Percentiles rank a stretch among this genome's conserved stretches.
Evolutionary conservation across 2,113 vertebrate genomes (phyloP).

Genomic region (Plestiodon gilberti): DNA sequence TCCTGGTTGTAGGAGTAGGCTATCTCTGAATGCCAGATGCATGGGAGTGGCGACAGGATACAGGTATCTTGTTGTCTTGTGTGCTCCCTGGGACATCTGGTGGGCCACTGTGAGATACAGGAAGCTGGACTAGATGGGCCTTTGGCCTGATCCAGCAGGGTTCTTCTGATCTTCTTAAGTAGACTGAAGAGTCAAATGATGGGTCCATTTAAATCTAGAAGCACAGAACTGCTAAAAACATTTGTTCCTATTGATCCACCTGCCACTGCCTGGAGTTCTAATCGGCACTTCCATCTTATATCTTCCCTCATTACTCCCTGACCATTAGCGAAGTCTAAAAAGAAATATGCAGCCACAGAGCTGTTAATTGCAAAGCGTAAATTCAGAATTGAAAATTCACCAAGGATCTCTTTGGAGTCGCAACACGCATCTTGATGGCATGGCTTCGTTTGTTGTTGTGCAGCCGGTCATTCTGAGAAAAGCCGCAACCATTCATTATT

Average conservation of each 20-base stretch:
- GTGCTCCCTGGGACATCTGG: too few species aligned
- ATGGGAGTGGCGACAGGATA: too few species aligned
- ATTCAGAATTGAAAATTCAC: constrained; percentile 54
- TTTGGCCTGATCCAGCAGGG: too few species aligned
- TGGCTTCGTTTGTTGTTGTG: constrained; percentile 44
- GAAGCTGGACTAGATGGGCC: too few species aligned
- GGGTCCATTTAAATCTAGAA: constrained; percentile 46
- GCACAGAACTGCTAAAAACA: constrained; percentile 35
- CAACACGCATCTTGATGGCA: constrained; percentile 54
- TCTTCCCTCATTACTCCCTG: constrained; percentile 52
- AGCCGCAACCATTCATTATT: constrained; percentile 60
- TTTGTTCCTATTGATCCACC: constrained; percentile 54
- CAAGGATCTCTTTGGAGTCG: constrained; percentile 39
- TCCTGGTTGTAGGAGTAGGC: too few species aligned
- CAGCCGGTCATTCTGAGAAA: constrained; percentile 44
- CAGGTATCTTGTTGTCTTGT: too few species aligned
- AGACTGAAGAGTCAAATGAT: neutral
- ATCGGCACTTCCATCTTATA: constrained; percentile 33
- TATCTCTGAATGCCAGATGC: too few species aligned
- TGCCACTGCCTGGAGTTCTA: constrained; percentile 46
- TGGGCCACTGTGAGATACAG: too few species aligned
- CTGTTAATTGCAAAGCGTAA: constrained; percentile 57
- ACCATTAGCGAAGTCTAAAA: constrained; percentile 46
- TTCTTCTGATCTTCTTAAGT: too few species aligned
- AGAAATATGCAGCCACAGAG: constrained; percentile 37